Conservation (phyloP, 1,140 invertebrate genomes). For the Pogonomyrmex barbatus region DNA sequence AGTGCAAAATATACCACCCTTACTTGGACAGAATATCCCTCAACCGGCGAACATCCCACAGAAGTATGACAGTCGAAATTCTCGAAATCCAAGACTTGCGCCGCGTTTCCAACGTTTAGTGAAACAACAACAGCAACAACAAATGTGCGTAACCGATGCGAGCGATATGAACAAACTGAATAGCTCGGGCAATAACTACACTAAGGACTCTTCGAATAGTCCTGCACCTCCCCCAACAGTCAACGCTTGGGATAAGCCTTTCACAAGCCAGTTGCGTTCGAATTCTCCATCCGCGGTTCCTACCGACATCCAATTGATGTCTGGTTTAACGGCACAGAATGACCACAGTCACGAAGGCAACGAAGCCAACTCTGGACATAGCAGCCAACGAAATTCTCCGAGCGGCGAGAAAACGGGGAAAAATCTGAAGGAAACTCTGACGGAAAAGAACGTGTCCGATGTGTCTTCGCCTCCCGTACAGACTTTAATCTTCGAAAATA, state of each 20-base stretch:
- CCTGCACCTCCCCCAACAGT: constrained; percentile 89
- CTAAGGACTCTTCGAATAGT: constrained; percentile 85
- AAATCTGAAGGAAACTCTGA: constrained; percentile 77
- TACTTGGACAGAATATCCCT: constrained; percentile 85
- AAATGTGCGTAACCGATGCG: constrained; percentile 80
- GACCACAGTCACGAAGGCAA: constrained; percentile 78
- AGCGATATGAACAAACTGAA: constrained; percentile 83
- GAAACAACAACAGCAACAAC: constrained; percentile 84
- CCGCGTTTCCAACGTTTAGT: constrained; percentile 91
- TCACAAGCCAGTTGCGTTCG: constrained; percentile 88
- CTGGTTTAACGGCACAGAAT: constrained; percentile 75
- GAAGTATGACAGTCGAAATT: constrained; percentile 87
- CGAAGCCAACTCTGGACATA: constrained; percentile 81
- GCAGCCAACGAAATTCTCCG: constrained; percentile 87
- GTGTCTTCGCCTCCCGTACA: constrained; percentile 92
- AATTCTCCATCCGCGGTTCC: constrained; percentile 83
- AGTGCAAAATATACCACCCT: constrained; percentile 85
- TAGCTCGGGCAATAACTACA: constrained; percentile 76
- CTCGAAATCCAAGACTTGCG: constrained; percentile 87
- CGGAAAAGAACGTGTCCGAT: constrained; percentile 89
- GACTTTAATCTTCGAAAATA: constrained; percentile 97
- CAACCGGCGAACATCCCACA: constrained; percentile 83
- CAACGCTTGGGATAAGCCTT: constrained; percentile 95
- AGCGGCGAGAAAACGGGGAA: constrained; percentile 84
- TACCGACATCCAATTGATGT: constrained; percentile 81